Evolutionary conservation across 2,797 vertebrate species (phyloP).

Genomic region (Lagocephalus sceleratus): DNA sequence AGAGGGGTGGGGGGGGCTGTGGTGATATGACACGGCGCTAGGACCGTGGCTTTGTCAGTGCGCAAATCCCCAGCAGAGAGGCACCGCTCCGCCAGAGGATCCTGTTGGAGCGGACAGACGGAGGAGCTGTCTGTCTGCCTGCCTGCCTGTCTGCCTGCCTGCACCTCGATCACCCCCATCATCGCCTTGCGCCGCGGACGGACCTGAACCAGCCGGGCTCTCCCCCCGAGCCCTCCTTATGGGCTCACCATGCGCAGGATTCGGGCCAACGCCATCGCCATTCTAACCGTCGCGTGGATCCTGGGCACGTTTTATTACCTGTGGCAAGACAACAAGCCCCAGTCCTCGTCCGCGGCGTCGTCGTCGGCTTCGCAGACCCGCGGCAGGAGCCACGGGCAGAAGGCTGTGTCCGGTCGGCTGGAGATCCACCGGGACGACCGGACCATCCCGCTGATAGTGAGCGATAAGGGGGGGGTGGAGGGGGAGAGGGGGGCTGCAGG

Average conservation of each 20-base stretch:
- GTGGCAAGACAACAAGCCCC: conserved; percentile 97
- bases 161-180: conserved; percentile 57
- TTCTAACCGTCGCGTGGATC: conserved; percentile 97
- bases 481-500: conserved; percentile 43
- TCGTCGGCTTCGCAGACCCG: conserved; percentile 68
- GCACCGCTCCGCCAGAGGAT: conserved; percentile 40
- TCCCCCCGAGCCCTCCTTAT: conserved; percentile 70
- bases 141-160: conserved; percentile 7
- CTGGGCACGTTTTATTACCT: conserved; percentile 98
- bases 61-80: conserved; percentile 55
- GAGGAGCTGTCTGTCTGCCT: conserved; percentile 25
- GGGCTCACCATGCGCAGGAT: conserved; percentile 94
- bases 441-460: conserved; percentile 89
- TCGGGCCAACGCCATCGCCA: conserved; percentile 96
- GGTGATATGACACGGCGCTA: conserved; percentile 64
- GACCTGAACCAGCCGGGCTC: conserved; percentile 52
- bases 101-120: conserved; percentile 26
- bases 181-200: conserved; percentile 41
- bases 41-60: conserved; percentile 67
- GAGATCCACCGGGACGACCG: conserved; percentile 88
- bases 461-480: conserved; percentile 28
- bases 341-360: conserved; percentile 68
- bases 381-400: conserved; percentile 71
- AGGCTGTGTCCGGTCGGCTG: conserved; percentile 72
- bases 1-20: not conserved